Conservation (phyloP, 2,797 vertebrate species). For the Prionace glauca region DNA sequence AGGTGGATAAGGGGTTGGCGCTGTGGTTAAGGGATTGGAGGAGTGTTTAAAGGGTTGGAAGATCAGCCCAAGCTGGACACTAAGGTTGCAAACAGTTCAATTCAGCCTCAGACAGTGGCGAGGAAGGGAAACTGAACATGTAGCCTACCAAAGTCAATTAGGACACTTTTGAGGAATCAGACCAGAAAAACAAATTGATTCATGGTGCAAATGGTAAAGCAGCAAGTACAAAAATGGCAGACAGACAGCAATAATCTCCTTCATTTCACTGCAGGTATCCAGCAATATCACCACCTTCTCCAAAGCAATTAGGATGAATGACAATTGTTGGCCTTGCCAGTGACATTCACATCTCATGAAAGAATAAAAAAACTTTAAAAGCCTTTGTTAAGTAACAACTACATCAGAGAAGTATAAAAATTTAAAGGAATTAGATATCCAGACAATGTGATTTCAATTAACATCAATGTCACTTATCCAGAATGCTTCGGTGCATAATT, state of each 20-base stretch:
- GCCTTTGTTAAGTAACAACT: not conserved
- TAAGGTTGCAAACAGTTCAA: not conserved
- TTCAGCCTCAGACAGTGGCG: not conserved
- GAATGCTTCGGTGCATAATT: not conserved
- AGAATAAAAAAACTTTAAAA: not conserved
- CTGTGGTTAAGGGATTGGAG: no score
- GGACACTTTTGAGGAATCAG: not conserved
- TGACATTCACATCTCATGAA: no score
- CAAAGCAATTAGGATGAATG: no score
- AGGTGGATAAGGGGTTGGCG: no score
- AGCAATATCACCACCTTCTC: no score
- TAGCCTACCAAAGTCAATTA: not conserved
- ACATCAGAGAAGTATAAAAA: not conserved
- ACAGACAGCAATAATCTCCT: no score
- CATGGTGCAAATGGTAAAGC: not conserved
- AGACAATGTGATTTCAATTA: constrained; percentile 22
- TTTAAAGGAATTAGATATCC: not conserved
- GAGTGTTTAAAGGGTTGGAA: not conserved
- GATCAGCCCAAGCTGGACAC: not conserved
- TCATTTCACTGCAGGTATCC: not conserved
- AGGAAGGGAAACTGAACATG: not conserved
- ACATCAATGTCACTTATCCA: not conserved
- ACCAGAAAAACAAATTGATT: not conserved
- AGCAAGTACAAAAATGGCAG: not conserved
- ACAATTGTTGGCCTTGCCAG: no score